Evolutionary conservation across 2,888 invertebrate species (phyloP), one percentile per base, ranked within the genome.

Genomic region (Ennomos erosarius): DNA sequence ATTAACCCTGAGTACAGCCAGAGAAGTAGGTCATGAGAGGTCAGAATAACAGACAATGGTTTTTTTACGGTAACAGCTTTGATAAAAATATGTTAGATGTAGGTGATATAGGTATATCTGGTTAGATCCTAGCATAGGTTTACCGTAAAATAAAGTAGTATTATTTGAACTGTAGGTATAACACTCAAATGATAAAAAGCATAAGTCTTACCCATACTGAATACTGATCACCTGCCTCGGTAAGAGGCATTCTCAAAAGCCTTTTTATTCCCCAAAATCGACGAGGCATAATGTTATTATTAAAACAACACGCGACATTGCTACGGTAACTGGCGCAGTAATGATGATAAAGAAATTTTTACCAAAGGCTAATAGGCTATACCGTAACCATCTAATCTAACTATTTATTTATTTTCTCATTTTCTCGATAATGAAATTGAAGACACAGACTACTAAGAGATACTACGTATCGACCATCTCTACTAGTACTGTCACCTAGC

Each of bases 121-220:
- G 45, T 1, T 33, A 34, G 1, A 45, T 10, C 5, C 36, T 36
- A 36, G 36, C 44, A 52, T 56, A 58, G 43, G 51, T 26, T 26
- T 26, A 43, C 3, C 11, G 16, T 9, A 26, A 9, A 26, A 10
- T 9, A 26, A 9, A 26, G 26, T 1, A 43, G 13, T 37, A 3
- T 3, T 26, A 43, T 46, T 12, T n/a, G 12, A 9, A 11, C 26
- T 10, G 10, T 46, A 4, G 13, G 45, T 53, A 9, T 37, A 16
- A 16, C 1, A 3, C 16, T 16, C 16, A 16, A 52, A n/a, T 40
- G 57, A 58, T 58, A 53, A 40, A 45, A 36, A 36, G 54, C 51
- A 63, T 8, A 43, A 49, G 45, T 71, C 92, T 88, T 85, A 94
- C 94, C 94, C 94, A 94, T 71, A 94, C 86, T 59, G 94, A 94